Base-by-base conservation (phyloP, 2,797 vertebrate genomes). In the Diglossa cyanea region DNA sequence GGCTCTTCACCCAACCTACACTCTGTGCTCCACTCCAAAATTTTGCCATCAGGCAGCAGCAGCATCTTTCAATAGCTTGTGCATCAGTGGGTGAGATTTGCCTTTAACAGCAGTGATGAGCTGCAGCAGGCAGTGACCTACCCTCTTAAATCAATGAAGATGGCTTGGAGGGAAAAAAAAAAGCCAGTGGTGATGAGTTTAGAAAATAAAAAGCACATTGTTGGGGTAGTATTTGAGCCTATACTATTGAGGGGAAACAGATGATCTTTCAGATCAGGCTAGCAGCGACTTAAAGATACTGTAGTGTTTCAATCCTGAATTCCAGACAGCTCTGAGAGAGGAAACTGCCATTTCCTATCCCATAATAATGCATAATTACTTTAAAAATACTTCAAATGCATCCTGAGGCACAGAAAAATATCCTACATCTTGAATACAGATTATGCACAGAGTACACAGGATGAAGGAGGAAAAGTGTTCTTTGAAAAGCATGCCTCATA, bases 371-470 rank as follows among this genome's bases (percentile, higher is more conserved):
- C 33, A 72, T 88, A 91, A 94, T 87, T 92, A 76, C n/a, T 93
- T 94, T 66, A 91, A 95, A 94, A 94, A 74, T 87, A 94, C 73
- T 93, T 92, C 72, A 94, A 80, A 95, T 91, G 78, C 81, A 94
- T 92, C 81, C 94, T 6, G 31, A 88, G 50, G 57, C 68, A 66
- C 20, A 77, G 84, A 89, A 87, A 76, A 80, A 71, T 61, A 44
- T 44, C 51, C 42, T 76, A 23, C 60, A 60, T 93, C 88, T 93
- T 95, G 95, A 95, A 92, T 93, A 86, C 31, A 80, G 72, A 92
- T 95, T 75, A 93, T 31, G 33, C 39, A 53, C 4, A 24, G 71
- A 68, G 33, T 31, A 14, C 4, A 35, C 33, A 44, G 45, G 39
- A 40, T 89, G 45, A 91, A 73, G n/a, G 50, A 89, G 91, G 62